Conservation (phyloP, 2,797 vertebrate genomes). For the Cynodonichthys magdalenae region DNA sequence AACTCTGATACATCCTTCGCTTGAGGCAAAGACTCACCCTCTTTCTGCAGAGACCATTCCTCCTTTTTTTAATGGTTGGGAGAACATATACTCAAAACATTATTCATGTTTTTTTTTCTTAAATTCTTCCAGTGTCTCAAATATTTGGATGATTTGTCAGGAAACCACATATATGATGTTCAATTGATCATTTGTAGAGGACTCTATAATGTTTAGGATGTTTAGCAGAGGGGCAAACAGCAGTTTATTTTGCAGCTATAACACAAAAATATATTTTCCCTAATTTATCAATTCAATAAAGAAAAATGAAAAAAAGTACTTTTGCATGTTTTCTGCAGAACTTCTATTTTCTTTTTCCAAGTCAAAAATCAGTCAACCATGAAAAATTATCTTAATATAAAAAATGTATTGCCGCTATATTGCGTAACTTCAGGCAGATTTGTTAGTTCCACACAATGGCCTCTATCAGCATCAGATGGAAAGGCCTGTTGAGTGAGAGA, state of each 20-base stretch:
- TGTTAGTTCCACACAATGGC: conserved; percentile 55
- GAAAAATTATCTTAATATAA: neutral
- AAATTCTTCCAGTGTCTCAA: too few relatives aligned
- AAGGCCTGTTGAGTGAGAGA: conserved; percentile 7
- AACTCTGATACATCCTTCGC: too few relatives aligned
- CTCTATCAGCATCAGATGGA: conserved; percentile 20
- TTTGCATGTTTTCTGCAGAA: neutral
- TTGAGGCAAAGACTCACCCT: too few relatives aligned
- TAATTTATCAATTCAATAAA: neutral
- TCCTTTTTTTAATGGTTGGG: too few relatives aligned
- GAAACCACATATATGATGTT: too few relatives aligned
- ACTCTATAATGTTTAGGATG: too few relatives aligned
- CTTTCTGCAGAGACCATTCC: too few relatives aligned
- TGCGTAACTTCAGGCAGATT: conserved; percentile 6
- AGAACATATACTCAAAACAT: too few relatives aligned
- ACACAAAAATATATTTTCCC: neutral
- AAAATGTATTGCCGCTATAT: conserved; percentile 9
- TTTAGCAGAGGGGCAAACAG: too few relatives aligned
- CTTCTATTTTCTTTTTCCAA: conserved; percentile 3
- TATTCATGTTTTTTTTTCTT: too few relatives aligned
- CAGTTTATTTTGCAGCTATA: neutral
- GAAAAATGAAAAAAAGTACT: neutral
- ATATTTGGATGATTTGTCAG: too few relatives aligned
- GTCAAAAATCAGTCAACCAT: neutral
- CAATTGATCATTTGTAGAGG: too few relatives aligned